Percentiles rank a stretch among this genome's conserved stretches.
phyloP scores from a whole-genome alignment of 2,113 vertebrate genomes.

The Corythornis vintsioides region DNA sequence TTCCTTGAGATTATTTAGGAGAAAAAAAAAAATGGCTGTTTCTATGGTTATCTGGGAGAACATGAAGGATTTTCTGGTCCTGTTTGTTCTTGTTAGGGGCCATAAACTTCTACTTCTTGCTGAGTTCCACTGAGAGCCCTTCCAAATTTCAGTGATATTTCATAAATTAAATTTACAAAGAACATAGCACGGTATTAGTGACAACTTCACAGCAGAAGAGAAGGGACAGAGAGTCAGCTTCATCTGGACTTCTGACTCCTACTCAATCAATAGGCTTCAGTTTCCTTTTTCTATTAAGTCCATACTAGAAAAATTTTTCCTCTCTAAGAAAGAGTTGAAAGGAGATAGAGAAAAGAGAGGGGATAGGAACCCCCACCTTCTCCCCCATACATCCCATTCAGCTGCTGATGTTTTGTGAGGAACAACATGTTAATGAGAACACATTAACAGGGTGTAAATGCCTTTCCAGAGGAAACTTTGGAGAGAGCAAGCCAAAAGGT shows the following conservation, averaged over 20 bases:
- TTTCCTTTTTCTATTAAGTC: not conserved
- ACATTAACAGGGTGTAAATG: not conserved
- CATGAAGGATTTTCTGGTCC: constrained; percentile 31
- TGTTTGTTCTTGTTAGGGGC: constrained; percentile 35
- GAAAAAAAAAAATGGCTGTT: constrained; percentile 25
- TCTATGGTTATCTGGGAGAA: constrained; percentile 41
- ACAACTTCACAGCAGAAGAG: not conserved
- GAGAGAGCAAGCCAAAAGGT: not conserved
- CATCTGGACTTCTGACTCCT: not conserved
- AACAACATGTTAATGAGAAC: not conserved
- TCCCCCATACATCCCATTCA: not conserved
- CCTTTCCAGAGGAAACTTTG: not conserved
- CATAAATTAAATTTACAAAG: constrained; percentile 18
- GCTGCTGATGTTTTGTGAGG: not conserved
- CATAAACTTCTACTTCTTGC: constrained; percentile 33
- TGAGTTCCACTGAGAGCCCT: not conserved
- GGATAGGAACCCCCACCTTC: no score
- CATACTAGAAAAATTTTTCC: not conserved
- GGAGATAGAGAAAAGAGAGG: not conserved
- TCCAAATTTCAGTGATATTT: constrained; percentile 25
- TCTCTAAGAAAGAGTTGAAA: not conserved
- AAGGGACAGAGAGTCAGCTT: not conserved
- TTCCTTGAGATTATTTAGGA: constrained; percentile 61
- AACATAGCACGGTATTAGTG: constrained; percentile 3
- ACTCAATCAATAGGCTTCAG: not conserved